These are phyloP conservation scores for Camptogramma bilineatum DNA, from an alignment of 2,888 invertebrate genomes.

Conservation along the genomic window DNA sequence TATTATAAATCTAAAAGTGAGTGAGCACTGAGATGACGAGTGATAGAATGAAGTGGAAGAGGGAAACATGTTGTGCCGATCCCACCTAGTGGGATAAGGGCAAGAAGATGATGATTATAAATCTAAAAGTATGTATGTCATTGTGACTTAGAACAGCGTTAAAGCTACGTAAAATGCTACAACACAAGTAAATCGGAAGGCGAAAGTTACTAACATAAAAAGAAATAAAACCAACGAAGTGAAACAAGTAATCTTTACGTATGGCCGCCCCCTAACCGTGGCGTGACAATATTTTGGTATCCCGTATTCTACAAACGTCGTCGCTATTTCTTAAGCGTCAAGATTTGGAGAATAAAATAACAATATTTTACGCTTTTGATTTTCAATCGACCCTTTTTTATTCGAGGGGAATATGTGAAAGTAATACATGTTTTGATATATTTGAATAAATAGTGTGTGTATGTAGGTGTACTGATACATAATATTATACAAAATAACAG, in stretches of 20 bases:
- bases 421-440: not conserved
- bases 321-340: slow-evolving; percentile 32
- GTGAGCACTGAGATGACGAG: no score
- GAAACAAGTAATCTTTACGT: slow-evolving; percentile 13
- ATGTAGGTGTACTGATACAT: no score
- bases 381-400: slow-evolving; percentile 33
- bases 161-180: not conserved
- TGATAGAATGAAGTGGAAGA: no score
- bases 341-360: slow-evolving; percentile 34
- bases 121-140: no score
- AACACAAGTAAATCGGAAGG: not conserved
- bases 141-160: no score
- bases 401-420: slow-evolving; percentile 2
- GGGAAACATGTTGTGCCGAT: no score
- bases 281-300: slow-evolving; percentile 34
- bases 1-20: no score
- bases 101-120: no score
- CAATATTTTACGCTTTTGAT: slow-evolving; percentile 34
- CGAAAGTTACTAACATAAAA: not conserved
- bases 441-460: not conserved
- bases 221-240: slow-evolving; percentile 2
- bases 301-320: slow-evolving; percentile 32
- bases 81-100: no score
- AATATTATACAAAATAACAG: no score
- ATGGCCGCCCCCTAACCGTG: slow-evolving; percentile 17